Evolutionary conservation across 2,888 invertebrate genomes (phyloP), one percentile per base, ranked within the genome.

Genomic region (Papilio protenor): DNA sequence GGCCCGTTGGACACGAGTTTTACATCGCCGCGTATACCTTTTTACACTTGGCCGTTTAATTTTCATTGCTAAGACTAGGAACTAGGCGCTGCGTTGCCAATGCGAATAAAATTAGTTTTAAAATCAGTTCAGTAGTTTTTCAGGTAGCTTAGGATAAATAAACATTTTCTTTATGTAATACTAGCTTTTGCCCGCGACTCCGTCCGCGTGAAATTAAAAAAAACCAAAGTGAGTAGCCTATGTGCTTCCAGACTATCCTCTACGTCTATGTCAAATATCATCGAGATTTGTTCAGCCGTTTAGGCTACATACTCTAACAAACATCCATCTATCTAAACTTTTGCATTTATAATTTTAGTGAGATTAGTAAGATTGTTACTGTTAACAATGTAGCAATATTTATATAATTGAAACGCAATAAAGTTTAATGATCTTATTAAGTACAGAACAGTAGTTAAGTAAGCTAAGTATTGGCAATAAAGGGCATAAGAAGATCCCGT

Each of bases 11-110:
- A 82, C 83, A 83, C 49, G 81, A 73, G 76, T 81, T 81, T 81
- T 80, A 81, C 83, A 81, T 82, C 82, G 80, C 40, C 70, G 45
- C 74, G 79, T 61, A 79, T 80, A 73, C 76, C 79, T 78, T 79
- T 77, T 75, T 79, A 77, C 73, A 78, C 71, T 77, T 70, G 33
- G 33, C 14, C 59, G 12, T 73, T 77, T 71, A 55, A 75, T 75
- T 75, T 66, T 18, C 18, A 64, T 18, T 5, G 64, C 8, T 18
- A 18, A 33, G 16, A 18, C 33, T 64, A 8, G 6, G 16, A 14
- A 61, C 27, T 55, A 1, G n/a, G 0, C n/a, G 6, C 57, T 1
- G 57, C 57, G 57, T 57, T 10, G 57, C 16, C 3, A 2, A 57
- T 10, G 57, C 21, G 16, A 14, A 1, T 16, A 16, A 14, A 52